These are phyloP conservation scores for Syrrhaptes paradoxus DNA, from an alignment of 2,113 vertebrate species.

Conservation along the genomic window DNA sequence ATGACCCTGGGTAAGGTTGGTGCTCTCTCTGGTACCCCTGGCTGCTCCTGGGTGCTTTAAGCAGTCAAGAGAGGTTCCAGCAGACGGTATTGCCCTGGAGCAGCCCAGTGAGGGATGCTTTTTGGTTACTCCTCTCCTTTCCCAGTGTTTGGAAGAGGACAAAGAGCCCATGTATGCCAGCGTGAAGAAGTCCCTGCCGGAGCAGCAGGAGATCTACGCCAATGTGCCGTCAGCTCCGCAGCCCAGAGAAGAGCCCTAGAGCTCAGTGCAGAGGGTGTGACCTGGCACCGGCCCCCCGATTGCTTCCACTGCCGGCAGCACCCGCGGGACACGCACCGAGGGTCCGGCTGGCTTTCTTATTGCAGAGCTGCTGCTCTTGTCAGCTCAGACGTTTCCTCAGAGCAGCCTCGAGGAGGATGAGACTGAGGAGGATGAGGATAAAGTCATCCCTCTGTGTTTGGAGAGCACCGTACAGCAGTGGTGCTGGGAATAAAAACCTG, in stretches of 20 bases:
- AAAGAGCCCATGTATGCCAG: accelerated
- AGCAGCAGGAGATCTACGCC: not conserved
- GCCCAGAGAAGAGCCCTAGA: not conserved
- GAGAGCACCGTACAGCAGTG: accelerated
- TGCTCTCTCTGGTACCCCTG: accelerated
- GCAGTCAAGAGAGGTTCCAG: not conserved
- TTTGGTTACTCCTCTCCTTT: not conserved
- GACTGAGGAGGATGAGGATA: not conserved
- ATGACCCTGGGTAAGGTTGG: not conserved
- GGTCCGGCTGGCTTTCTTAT: not conserved
- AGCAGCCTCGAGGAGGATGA: not conserved
- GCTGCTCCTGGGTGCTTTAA: not conserved
- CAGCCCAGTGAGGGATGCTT: accelerated
- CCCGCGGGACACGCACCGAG: not conserved
- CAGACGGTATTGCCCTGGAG: not conserved
- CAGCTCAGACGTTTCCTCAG: not conserved
- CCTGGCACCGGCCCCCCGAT: accelerated
- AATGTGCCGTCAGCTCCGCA: accelerated
- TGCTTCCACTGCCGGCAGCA: not conserved
- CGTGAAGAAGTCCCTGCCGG: accelerated
- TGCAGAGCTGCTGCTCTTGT: accelerated
- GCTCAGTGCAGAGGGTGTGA: not conserved
- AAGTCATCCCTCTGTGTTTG: not conserved
- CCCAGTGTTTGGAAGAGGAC: not conserved
- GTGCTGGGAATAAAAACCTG: not conserved